Conservation (phyloP, 2,888 invertebrate species). For the Nomada ferruginata region DNA sequence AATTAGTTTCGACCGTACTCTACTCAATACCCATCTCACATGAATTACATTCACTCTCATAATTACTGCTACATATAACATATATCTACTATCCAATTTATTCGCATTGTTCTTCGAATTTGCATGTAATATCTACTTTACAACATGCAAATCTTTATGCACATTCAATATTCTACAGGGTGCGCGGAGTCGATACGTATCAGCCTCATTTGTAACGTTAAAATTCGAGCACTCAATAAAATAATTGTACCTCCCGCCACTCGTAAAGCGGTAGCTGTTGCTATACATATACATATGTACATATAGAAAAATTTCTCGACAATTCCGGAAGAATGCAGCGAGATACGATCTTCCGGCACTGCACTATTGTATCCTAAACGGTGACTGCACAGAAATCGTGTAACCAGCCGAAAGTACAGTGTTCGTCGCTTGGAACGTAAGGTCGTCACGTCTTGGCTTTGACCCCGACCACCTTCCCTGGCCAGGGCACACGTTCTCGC, state of each 20-base stretch:
- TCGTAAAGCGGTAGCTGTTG: neutral
- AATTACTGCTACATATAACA: no score
- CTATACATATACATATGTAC: neutral
- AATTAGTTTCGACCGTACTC: no score
- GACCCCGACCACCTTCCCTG: constrained; percentile 60
- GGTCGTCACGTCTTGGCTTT: constrained; percentile 73
- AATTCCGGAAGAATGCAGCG: constrained; percentile 29
- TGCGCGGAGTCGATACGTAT: no score
- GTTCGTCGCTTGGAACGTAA: constrained; percentile 47
- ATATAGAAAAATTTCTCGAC: constrained; percentile 3
- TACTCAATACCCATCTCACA: no score
- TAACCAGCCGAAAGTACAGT: constrained; percentile 6
- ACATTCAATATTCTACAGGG: no score
- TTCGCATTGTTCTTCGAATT: no score
- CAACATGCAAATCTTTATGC: no score
- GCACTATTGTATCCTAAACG: constrained; percentile 49
- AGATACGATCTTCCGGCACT: constrained; percentile 39
- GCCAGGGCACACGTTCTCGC: constrained; percentile 73
- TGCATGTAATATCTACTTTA: no score
- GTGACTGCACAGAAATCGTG: constrained; percentile 35
- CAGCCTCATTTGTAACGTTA: no score
- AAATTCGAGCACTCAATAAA: neutral
- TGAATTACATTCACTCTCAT: no score
- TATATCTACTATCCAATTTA: no score
- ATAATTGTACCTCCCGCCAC: neutral